Conservation (phyloP, 2,113 vertebrate species). For the Rhinoptilus africanus region DNA sequence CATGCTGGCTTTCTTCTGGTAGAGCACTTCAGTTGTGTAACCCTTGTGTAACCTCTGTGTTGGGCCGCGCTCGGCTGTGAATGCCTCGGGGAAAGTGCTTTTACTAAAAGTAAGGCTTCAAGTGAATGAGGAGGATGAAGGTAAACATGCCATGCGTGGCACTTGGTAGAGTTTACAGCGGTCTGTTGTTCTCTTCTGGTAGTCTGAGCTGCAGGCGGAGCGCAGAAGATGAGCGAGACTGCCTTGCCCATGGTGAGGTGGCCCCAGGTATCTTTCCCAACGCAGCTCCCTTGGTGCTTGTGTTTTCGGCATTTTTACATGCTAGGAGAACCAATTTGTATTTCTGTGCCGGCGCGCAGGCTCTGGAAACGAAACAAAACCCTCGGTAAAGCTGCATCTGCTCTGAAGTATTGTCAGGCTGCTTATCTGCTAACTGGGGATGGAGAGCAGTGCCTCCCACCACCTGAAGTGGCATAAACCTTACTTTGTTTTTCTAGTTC, state of each 20-base stretch:
- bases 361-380: background rate
- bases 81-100: background rate
- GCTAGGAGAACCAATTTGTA: background rate
- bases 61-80: background rate
- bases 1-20: background rate
- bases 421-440: background rate
- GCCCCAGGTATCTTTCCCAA: background rate
- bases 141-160: background rate
- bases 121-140: background rate
- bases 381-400: background rate
- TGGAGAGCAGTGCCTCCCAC: background rate
- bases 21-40: background rate
- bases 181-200: background rate
- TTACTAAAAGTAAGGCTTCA: background rate
- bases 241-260: no score
- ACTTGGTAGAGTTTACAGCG: background rate
- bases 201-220: background rate
- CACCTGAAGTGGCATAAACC: background rate
- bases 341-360: background rate
- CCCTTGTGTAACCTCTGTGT: background rate
- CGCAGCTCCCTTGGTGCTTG: background rate
- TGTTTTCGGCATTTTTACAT: background rate
- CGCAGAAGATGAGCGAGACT: rapidly evolving
- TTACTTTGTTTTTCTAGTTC: background rate
- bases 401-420: background rate